Evolutionary conservation across 1,140 invertebrate species (phyloP).

Genomic region (Apis florea): DNA sequence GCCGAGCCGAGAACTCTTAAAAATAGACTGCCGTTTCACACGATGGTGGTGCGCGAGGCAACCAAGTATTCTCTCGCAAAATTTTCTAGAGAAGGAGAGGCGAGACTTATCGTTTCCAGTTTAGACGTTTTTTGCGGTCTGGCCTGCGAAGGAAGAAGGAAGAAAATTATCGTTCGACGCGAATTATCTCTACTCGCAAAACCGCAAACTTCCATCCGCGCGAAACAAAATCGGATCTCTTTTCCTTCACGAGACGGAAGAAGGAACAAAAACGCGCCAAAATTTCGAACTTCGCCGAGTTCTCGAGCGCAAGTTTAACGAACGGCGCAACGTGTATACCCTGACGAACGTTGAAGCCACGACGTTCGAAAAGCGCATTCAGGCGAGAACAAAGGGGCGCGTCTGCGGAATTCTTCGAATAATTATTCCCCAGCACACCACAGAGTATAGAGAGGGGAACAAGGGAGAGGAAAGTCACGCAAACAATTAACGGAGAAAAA

Average conservation of each 20-base stretch:
- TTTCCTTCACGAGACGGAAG: background rate
- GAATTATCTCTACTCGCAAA: background rate
- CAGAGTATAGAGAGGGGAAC: background rate
- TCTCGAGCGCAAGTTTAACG: background rate
- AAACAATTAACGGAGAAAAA: conserved; percentile 36
- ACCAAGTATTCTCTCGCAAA: background rate
- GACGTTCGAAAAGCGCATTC: background rate
- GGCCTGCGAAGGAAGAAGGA: background rate
- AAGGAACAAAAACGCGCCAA: background rate
- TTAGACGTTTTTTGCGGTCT: background rate
- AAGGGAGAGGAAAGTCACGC: background rate
- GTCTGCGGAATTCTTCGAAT: background rate
- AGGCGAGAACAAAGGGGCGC: conserved; percentile 6
- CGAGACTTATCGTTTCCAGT: conserved; percentile 1
- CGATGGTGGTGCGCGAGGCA: conserved; percentile 20
- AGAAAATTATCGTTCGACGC: background rate
- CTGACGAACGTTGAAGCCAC: too few relatives aligned
- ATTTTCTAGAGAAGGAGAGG: too few relatives aligned
- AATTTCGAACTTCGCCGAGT: background rate
- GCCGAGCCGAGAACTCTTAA: conserved; percentile 23
- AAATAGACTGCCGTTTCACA: conserved; percentile 59
- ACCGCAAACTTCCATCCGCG: background rate
- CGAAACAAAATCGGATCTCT: background rate
- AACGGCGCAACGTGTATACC: too few relatives aligned
- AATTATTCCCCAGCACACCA: background rate